A percentile compares a stretch with the other conserved stretches of the same genome.
These are phyloP conservation scores for Lucifuga dentata DNA, from an alignment of 2,113 vertebrate genomes.

Conservation along the genomic window DNA sequence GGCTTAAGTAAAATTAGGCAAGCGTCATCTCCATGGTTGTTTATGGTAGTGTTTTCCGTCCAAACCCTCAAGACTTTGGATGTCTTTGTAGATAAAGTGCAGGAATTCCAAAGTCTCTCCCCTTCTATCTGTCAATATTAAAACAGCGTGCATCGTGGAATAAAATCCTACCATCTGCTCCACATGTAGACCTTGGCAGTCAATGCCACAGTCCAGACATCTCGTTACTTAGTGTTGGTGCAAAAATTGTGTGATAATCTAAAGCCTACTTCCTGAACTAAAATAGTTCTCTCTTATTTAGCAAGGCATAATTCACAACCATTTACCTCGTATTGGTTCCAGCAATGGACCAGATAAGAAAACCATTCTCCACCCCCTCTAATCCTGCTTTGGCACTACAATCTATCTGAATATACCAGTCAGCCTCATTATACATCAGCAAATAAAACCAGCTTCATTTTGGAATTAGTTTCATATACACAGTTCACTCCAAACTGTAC, in stretches of 20 bases:
- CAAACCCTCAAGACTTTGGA: constrained; percentile 46
- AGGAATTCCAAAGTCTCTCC: constrained; percentile 67
- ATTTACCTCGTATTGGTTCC: constrained; percentile 29
- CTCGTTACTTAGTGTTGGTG: background rate
- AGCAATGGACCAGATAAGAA: constrained; percentile 10
- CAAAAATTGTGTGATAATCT: constrained; percentile 8
- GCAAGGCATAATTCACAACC: constrained; percentile 13
- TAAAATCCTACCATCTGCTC: constrained; percentile 35
- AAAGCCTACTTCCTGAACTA: constrained; percentile 26
- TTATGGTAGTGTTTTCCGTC: constrained; percentile 9
- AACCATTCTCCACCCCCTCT: constrained; percentile 11
- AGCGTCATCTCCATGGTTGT: background rate
- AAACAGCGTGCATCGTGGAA: constrained; percentile 44
- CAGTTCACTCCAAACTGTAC: constrained; percentile 32
- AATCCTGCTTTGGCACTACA: constrained; percentile 52
- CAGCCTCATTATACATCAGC: constrained; percentile 45
- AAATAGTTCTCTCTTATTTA: constrained; percentile 7
- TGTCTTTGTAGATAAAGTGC: constrained; percentile 79
- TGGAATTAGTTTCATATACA: constrained; percentile 21
- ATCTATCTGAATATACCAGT: constrained; percentile 27
- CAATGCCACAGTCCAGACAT: constrained; percentile 40
- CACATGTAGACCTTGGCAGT: constrained; percentile 11
- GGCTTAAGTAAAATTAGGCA: constrained; percentile 5
- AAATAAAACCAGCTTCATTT: constrained; percentile 31
- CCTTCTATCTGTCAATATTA: constrained; percentile 30